Conservation (phyloP, 2,797 vertebrate species). For the Ara ararauna region DNA sequence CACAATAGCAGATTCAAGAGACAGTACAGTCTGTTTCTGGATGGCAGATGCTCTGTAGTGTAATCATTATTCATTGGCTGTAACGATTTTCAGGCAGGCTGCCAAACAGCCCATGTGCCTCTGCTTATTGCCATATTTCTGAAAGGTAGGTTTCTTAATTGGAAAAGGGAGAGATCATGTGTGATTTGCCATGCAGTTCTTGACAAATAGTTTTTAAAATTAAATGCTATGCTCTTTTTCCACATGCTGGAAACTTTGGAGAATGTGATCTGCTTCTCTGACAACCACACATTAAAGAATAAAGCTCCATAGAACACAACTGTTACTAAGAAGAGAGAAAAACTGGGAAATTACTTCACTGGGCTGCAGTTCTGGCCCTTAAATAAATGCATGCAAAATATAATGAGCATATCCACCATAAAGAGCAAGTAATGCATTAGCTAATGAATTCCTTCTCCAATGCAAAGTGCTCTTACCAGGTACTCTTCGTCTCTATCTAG, state of each 20-base stretch:
- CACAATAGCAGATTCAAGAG: constrained; percentile 65
- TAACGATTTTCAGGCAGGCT: constrained; percentile 68
- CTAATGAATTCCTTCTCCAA: not conserved
- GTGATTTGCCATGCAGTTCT: constrained; percentile 66
- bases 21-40: constrained; percentile 63
- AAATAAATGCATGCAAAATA: not conserved
- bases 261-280: not conserved
- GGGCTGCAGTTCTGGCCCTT: not conserved
- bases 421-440: not conserved
- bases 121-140: constrained; percentile 73
- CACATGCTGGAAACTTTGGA: not conserved
- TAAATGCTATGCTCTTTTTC: constrained; percentile 52
- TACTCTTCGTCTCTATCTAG: not conserved
- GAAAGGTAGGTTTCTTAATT: constrained; percentile 71
- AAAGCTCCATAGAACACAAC: not conserved
- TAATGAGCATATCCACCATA: not conserved
- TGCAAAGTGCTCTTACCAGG: not conserved
- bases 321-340: not conserved
- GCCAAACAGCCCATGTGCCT: constrained; percentile 76
- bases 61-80: constrained; percentile 63
- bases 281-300: not conserved
- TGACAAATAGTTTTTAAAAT: constrained; percentile 66
- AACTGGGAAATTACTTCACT: not conserved
- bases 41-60: constrained; percentile 68
- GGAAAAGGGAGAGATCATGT: constrained; percentile 64